phyloP scores from a whole-genome alignment of 2,797 vertebrate genomes.

The Oreonectes daqikongensis region DNA sequence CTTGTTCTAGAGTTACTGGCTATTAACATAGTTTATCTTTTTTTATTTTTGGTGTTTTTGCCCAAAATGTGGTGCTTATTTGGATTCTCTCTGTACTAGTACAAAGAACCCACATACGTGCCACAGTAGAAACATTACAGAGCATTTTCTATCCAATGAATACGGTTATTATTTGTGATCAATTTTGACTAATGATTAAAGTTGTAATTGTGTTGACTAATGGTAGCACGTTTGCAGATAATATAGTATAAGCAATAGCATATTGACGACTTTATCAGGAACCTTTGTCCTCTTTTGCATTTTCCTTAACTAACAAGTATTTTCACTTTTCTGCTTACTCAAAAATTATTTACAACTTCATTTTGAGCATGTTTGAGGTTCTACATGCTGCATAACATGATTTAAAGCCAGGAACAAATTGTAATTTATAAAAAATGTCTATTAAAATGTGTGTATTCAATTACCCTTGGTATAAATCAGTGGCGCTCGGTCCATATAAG shows the following conservation, averaged over 20 bases:
- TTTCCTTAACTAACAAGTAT: no score
- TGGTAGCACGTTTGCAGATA: not conserved
- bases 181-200: not conserved
- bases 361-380: no score
- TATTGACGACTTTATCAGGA: constrained; percentile 27
- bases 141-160: not conserved
- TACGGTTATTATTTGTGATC: not conserved
- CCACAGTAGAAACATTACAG: no score
- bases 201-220: not conserved
- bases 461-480: not conserved
- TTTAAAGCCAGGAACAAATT: no score
- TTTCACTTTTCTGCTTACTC: not conserved
- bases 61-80: no score
- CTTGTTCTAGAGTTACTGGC: not conserved
- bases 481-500: no score
- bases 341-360: no score
- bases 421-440: no score
- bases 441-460: not conserved
- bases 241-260: not conserved
- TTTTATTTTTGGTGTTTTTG: not conserved
- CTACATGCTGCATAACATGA: no score
- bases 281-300: not conserved
- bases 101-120: no score
- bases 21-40: not conserved
- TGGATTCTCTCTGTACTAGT: no score